Evolutionary conservation across 2,797 vertebrate genomes (phyloP), one percentile per base, ranked within the genome.

Genomic region (Chrosomus eos): DNA sequence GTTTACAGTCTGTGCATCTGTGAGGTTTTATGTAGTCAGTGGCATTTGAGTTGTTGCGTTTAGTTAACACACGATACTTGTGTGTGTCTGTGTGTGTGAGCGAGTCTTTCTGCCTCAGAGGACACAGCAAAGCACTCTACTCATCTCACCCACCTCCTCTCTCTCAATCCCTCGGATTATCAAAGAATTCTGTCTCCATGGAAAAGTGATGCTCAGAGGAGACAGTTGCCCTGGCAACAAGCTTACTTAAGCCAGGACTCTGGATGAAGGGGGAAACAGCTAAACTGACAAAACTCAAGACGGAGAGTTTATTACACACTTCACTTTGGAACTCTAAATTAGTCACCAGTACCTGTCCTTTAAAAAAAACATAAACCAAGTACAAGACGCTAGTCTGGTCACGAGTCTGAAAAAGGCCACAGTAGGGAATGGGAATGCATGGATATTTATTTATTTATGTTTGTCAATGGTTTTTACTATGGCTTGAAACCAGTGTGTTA

Each of bases 141-240:
- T 85, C 53, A 19, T 80, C 88, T 83, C 91, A 89, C 89, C 89
- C 91, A 89, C 90, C 89, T 90, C 74, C 76, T 93, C 88, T 91
- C 90, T 89, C 91, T 90, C 92, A 92, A 92, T 92, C 92, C 89
- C 88, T 91, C 82, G 93, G 90, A 94, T 94, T 94, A 94, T 95
- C 93, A 94, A 94, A 95, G 92, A 91, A 93, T 94, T 91, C 88
- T 19, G 90, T 94, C 93, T 94, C 93, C 83, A 89, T 91, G 91
- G 92, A 93, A 92, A 93, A 93, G 84, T 72, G 86, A 87, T 94
- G 92, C 93, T 91, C 91, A 87, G 89, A 85, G 88, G 91, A 93
- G 91, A 87, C 88, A 60, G 94, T 95, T 95, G 88, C 93, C 92
- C 87, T 92, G 90, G 93, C 91, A 95, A 95, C 95, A 92, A 74